Base-by-base conservation (phyloP, 2,888 invertebrate genomes). In the Bhutanitis thaidina region DNA sequence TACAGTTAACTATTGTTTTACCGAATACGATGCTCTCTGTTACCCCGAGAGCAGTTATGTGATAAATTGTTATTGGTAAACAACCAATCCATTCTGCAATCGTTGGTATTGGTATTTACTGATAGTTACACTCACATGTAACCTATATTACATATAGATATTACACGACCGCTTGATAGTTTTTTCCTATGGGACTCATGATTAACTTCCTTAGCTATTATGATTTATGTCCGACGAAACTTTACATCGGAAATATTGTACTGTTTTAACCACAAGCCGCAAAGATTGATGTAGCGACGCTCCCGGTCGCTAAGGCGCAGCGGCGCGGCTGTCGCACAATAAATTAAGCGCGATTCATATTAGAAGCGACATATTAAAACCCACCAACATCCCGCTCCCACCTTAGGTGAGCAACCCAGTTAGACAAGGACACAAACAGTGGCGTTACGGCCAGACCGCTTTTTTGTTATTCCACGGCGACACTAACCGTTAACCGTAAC, bases 321-420 rank as follows among this genome's bases (percentile, higher is more conserved):
- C 72, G 69, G 83, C 83, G 77, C 73, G 69, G 84, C 85, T 87
- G 87, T 87, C 82, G 78, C 77, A 75, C 82, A 67, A 87, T 88
- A 87, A 88, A 88, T 88, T 88, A 87, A 82, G 81, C 79, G 72
- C 74, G 72, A 79, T 79, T 82, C 79, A 74, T 79, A 80, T 82
- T 82, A 80, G 72, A 74, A 69, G 78, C 69, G 65, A 71, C 67
- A 77, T 74, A 75, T 77, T 77, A 74, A 80, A 81, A 79, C 75
- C 60, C 60, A 68, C 68, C 57, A 65, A 71, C 72, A 72, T 83
- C 83, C 76, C 69, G 65, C 77, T 87, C 78, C 56, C 69, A 74
- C 80, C 63, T 68, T 62, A 59, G 49, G 1, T 58, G 40, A 55
- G 59, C 54, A 61, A 73, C 69, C 69, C 62, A 49, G 79, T 54